Evolutionary conservation across 1,140 invertebrate species (phyloP).

Genomic region (Nautilus pompilius): DNA sequence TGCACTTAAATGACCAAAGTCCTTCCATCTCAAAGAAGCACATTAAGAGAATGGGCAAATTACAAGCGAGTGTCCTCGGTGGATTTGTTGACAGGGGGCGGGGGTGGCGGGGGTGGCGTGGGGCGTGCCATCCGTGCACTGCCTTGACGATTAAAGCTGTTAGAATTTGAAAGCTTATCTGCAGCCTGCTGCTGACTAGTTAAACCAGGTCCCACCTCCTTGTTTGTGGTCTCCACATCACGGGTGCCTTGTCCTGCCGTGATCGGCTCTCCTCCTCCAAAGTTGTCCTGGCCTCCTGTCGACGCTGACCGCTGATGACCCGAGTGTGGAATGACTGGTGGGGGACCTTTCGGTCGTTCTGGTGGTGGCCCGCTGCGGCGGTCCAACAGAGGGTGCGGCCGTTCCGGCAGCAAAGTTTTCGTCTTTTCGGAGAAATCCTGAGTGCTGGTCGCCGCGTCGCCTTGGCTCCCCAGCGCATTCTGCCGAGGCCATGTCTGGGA

Average conservation of each 20-base stretch:
- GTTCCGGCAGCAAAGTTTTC: not conserved
- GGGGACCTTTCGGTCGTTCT: not conserved
- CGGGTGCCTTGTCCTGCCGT: not conserved
- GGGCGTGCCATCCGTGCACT: not conserved
- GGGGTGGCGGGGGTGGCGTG: not conserved
- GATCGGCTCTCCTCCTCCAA: not conserved
- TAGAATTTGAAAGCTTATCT: not conserved
- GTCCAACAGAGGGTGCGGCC: not conserved
- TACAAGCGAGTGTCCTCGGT: not conserved
- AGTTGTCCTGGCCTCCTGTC: not conserved
- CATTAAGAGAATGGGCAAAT: not conserved
- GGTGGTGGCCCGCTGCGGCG: not conserved
- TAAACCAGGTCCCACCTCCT: not conserved
- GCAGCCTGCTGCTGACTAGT: not conserved
- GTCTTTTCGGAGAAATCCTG: not conserved
- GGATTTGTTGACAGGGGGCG: not conserved
- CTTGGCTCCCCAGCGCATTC: not conserved
- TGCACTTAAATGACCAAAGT: not conserved
- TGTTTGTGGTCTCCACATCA: not conserved
- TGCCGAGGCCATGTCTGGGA: not conserved
- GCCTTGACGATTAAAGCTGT: not conserved
- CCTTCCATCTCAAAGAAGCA: not conserved
- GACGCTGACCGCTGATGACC: not conserved
- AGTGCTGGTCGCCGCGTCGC: not conserved
- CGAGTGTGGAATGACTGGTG: not conserved